Evolutionary conservation across 2,888 invertebrate genomes (phyloP).

Genomic region (Eupithecia exiguata): DNA sequence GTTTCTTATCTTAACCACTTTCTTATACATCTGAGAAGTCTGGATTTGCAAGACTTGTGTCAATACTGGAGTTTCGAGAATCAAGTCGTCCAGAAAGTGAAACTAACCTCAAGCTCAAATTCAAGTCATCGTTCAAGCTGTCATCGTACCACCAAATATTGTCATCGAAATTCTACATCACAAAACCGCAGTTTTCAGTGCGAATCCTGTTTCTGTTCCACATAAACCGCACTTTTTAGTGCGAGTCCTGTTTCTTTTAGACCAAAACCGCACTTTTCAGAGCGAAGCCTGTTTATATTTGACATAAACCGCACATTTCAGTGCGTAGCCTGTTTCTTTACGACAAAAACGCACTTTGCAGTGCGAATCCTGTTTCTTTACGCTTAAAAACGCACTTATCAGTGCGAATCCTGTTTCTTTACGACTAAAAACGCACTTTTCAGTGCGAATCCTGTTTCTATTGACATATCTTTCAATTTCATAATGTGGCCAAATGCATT

Average conservation of each 20-base stretch:
- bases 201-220: not conserved
- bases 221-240: not conserved
- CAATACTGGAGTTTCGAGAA: not conserved
- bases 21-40: not conserved
- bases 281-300: conserved; percentile 18
- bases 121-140: not conserved
- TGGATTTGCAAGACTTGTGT: not conserved
- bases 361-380: conserved; percentile 14
- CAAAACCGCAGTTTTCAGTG: conserved; percentile 6
- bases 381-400: not conserved
- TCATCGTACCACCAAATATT: not conserved
- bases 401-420: conserved; percentile 3
- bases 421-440: not conserved
- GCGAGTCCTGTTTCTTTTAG: not conserved
- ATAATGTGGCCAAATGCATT: not conserved
- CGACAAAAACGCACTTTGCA: conserved; percentile 17
- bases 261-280: conserved; percentile 21
- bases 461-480: not conserved
- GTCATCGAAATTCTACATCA: not conserved
- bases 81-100: not conserved
- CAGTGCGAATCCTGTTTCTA: conserved; percentile 7
- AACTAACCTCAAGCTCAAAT: not conserved
- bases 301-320: conserved; percentile 18
- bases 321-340: conserved; percentile 12
- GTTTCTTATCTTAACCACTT: not conserved